Evolutionary conservation across 2,797 vertebrate genomes (phyloP), one percentile per base, ranked within the genome.

Genomic region (Petrocephalus schoutedeni): DNA sequence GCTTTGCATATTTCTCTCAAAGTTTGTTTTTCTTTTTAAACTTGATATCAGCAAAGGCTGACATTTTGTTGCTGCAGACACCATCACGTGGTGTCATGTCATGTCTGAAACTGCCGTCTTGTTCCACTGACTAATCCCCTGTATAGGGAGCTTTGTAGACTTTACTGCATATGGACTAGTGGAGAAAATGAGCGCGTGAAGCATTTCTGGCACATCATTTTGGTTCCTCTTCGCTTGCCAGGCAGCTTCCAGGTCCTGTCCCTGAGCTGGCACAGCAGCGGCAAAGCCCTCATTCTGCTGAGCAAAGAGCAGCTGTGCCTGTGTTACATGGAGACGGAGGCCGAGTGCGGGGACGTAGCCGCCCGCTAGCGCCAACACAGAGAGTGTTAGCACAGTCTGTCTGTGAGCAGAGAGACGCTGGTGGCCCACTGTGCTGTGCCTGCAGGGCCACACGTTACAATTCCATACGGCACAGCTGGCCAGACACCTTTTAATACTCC

Each of bases 241-340:
- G 98, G 96, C 61, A 95, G 95, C 88, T 97, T 99, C 88, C 97
- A 96, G 89, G 96, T 99, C 0, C 93, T 96, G 0, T 96, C 96
- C 0, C 82, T 99, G 1, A 95, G 91, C 89, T 99, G 98, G 98
- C 96, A 97, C 87, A 85, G 91, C 87, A 95, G 90, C 0, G 98
- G 98, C 45, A 95, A 97, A 74, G 94, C 95, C 0, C 57, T 99
- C 89, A 93, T 95, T 4, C 95, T 99, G 41, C 90, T 98, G 51
- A 96, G 97, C 41, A 99, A 98, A 91, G 98, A 99, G 4, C 96
- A 97, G 91, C 94, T 98, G 87, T 99, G 98, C 89, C 92, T 99
- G 87, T 99, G 98, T 90, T 99, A 97, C 93, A 95, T 99, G 91
- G 97, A 97, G 85, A 92, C 91, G 0, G 94, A 95, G 87, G 93